Evolutionary conservation across 2,888 invertebrate genomes (phyloP), one percentile per base, ranked within the genome.

Genomic region (Thecocarcelia acutangulata): DNA sequence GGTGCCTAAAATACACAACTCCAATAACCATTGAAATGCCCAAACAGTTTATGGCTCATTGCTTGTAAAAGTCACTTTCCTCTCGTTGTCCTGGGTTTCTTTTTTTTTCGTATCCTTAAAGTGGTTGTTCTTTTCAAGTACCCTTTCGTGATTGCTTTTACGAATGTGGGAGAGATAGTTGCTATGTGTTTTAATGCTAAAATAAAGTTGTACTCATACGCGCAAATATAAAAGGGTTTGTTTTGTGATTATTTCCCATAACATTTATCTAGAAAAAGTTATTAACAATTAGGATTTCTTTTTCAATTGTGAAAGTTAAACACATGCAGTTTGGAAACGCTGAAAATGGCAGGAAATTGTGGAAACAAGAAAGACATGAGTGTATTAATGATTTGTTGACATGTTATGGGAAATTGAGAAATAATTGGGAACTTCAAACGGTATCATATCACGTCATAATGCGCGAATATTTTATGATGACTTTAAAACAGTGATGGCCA

Each of bases 21-120:
- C n/a, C 19, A 28, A 19, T 64, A 48, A 15, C 37, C 37, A 13
- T 64, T 63, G 54, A 8, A 33, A 3, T n/a, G 28, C 19, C 17
- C 63, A 58, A 48, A 28, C 64, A 56, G 9, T 75, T 83, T 68
- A 77, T 63, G 83, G 54, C 74, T 83, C 77, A 84, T 83, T 84
- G 83, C 83, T 48, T 68, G 37, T 59, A 15, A 83, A n/a, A 80
- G 75, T 68, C 33, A 59, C 28, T 56, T 59, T 21, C 8, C 40
- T 19, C 15, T 46, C 54, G 58, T 72, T 75, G 66, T 75, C 15
- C 40, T 21, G 50, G 9, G 15, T 33, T 44, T 56, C 42, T 42
- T 44, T 54, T 42, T 12, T 61, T 17, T 42, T 15, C 5, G 19
- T 50, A 37, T 77, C 72, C 77, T 72, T 77, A 40, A 64, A 56